A percentile compares a stretch with the other conserved stretches of the same genome.
These are phyloP conservation scores for Numenius arquata DNA, from an alignment of 2,113 vertebrate genomes.

Conservation along the genomic window DNA sequence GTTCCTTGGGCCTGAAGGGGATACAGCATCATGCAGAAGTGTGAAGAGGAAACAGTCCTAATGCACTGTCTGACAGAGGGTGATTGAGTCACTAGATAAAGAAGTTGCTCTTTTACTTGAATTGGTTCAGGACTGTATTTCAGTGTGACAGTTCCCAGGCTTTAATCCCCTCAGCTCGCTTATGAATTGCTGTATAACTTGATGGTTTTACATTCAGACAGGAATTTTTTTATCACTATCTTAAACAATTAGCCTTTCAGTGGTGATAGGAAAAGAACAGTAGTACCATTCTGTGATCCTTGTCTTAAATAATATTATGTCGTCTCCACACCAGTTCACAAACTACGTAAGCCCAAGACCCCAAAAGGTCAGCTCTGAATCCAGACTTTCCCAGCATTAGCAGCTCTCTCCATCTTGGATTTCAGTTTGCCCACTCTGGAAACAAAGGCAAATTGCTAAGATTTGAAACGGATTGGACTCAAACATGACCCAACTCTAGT, in stretches of 20 bases:
- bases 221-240: neutral
- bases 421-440: neutral
- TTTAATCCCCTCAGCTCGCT: fast-evolving
- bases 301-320: neutral
- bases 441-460: neutral
- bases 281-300: neutral
- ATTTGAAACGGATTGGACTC: neutral
- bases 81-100: neutral
- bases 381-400: neutral
- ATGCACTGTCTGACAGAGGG: neutral
- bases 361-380: neutral
- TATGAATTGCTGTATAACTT: neutral
- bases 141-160: neutral
- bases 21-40: neutral
- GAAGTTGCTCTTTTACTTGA: neutral
- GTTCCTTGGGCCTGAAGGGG: neutral
- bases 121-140: neutral
- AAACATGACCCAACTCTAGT: neutral
- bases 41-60: neutral
- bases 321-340: neutral
- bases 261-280: neutral
- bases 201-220: neutral
- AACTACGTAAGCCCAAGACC: neutral
- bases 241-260: neutral
- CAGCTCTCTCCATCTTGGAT: neutral